These are phyloP conservation scores for Pipistrellus pygmaeus DNA, from an alignment of 2,797 vertebrate species.

Conservation along the genomic window DNA sequence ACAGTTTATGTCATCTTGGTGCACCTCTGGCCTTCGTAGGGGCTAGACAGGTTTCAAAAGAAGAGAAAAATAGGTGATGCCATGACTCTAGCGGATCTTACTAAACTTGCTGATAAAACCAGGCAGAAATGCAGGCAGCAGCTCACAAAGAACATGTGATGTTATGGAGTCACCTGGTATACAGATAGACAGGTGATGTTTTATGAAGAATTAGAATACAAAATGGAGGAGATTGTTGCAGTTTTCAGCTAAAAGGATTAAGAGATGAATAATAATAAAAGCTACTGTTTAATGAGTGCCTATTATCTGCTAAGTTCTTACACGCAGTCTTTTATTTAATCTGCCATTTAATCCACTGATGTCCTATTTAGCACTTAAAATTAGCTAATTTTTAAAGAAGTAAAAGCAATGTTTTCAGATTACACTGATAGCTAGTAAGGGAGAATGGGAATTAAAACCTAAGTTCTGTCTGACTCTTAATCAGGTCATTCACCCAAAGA, in stretches of 20 bases:
- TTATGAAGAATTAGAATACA: background rate
- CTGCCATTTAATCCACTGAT: background rate
- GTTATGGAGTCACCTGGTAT: background rate
- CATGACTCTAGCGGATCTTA: background rate
- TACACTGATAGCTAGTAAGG: background rate
- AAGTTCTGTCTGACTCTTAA: background rate
- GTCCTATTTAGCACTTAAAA: background rate
- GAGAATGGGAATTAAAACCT: background rate
- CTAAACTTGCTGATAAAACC: slow-evolving; percentile 19
- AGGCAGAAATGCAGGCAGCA: background rate
- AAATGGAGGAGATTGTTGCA: background rate
- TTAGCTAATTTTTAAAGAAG: background rate
- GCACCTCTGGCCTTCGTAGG: background rate
- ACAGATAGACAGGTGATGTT: background rate
- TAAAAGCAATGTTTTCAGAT: background rate
- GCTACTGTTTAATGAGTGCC: background rate
- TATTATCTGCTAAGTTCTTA: background rate
- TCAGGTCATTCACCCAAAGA: background rate
- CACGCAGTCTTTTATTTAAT: background rate
- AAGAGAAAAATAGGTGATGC: background rate
- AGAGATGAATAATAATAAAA: slow-evolving; percentile 3
- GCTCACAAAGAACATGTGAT: background rate
- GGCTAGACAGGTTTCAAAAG: background rate
- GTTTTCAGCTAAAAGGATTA: slow-evolving; percentile 18
- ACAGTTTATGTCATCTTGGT: background rate